Percentiles rank a stretch among this genome's conserved stretches.
These are phyloP conservation scores for Ceriagrion tenellum DNA, from an alignment of 2,888 invertebrate species.

Conservation along the genomic window DNA sequence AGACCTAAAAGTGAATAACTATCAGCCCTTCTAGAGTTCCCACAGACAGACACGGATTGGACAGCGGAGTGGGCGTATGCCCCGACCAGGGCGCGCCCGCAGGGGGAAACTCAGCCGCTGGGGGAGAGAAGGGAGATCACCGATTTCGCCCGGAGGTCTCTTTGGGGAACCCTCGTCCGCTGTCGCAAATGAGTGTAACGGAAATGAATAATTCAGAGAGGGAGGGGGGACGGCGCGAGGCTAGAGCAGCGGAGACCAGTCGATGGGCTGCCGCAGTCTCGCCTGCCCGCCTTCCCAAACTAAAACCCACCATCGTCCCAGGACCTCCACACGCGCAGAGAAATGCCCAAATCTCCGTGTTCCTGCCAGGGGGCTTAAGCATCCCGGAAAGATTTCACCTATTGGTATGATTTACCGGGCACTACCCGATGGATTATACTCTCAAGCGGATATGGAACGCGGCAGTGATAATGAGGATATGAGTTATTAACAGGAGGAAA, in stretches of 20 bases:
- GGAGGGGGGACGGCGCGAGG: not conserved
- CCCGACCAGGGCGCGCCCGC: not conserved
- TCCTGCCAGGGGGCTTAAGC: not conserved
- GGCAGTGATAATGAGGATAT: not conserved
- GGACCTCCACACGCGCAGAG: not conserved
- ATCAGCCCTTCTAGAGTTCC: too few relatives aligned
- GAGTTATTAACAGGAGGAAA: not conserved
- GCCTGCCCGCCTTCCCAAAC: not conserved
- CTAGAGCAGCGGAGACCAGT: not conserved
- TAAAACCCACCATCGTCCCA: not conserved
- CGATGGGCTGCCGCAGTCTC: not conserved
- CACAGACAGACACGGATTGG: not conserved
- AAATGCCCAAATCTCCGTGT: not conserved
- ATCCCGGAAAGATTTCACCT: not conserved
- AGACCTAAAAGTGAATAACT: too few relatives aligned
- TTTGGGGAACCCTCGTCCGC: not conserved
- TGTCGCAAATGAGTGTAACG: not conserved
- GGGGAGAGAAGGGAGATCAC: not conserved
- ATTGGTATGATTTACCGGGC: not conserved
- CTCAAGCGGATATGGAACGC: not conserved
- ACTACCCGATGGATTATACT: not conserved
- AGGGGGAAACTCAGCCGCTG: not conserved
- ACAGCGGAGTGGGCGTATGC: not conserved
- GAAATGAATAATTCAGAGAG: slow-evolving; percentile 50
- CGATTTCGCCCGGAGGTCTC: not conserved